Evolutionary conservation across 2,888 invertebrate species (phyloP).

Genomic region (Ptychoptera albimana): DNA sequence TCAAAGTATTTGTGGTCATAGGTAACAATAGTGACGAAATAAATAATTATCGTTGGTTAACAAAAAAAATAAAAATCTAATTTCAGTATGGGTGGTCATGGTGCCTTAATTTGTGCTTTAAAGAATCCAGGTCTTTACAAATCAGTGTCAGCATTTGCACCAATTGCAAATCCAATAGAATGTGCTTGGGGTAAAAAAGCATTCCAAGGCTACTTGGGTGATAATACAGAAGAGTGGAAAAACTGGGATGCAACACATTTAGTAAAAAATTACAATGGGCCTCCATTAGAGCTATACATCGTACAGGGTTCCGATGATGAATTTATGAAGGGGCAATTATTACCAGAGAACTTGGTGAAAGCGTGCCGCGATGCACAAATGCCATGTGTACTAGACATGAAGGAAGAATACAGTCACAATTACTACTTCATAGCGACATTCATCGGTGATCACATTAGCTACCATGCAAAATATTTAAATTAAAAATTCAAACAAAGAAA

Average conservation of each 20-base stretch:
- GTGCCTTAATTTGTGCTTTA: constrained; percentile 76
- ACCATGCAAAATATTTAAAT: constrained; percentile 68
- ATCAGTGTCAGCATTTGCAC: constrained; percentile 87
- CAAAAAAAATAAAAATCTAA: constrained; percentile 19
- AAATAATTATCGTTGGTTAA: not conserved
- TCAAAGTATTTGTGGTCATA: constrained; percentile 68
- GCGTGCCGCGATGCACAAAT: constrained; percentile 55
- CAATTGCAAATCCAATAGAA: constrained; percentile 75
- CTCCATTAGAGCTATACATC: constrained; percentile 65
- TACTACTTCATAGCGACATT: constrained; percentile 87
- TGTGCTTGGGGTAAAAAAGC: constrained; percentile 83
- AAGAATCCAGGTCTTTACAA: constrained; percentile 80
- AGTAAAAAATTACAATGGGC: constrained; percentile 66
- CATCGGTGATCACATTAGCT: constrained; percentile 80
- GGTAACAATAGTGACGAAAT: constrained; percentile 29
- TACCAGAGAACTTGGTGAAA: constrained; percentile 67
- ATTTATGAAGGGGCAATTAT: constrained; percentile 60
- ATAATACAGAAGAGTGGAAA: constrained; percentile 48
- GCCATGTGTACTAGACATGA: constrained; percentile 49
- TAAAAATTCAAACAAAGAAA: constrained; percentile 19
- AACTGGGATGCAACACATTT: constrained; percentile 83
- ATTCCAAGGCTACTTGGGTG: constrained; percentile 65
- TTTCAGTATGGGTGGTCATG: constrained; percentile 93
- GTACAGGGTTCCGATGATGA: constrained; percentile 83
- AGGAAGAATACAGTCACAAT: constrained; percentile 87